These are phyloP conservation scores for Octonoba sinensis DNA, from an alignment of 2,888 invertebrate species.

Conservation along the genomic window DNA sequence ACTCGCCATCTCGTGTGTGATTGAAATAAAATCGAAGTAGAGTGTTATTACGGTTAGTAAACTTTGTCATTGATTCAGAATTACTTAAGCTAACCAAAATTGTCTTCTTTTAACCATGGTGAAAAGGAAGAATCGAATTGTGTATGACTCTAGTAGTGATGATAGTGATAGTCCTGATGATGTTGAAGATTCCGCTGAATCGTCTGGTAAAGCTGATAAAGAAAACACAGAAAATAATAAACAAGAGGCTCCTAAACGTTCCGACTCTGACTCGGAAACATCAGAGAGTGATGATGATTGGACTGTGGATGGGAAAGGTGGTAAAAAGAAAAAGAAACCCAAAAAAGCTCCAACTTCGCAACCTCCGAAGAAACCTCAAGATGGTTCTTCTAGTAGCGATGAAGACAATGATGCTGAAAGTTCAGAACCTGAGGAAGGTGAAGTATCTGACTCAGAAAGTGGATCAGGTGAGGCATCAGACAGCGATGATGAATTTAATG, in stretches of 20 bases:
- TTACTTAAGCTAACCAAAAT: no score
- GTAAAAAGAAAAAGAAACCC: constrained; percentile 54
- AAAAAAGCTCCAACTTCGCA: constrained; percentile 33
- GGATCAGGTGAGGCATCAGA: constrained; percentile 64
- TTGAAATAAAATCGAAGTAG: no score
- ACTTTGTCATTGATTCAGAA: no score
- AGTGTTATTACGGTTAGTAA: no score
- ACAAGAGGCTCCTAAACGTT: constrained; percentile 30
- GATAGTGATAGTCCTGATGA: constrained; percentile 61
- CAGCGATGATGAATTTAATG: constrained; percentile 83
- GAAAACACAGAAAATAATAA: constrained; percentile 53
- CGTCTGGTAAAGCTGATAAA: constrained; percentile 48
- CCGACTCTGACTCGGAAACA: constrained; percentile 62
- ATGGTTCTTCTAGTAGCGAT: constrained; percentile 23
- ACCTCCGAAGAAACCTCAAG: constrained; percentile 25
- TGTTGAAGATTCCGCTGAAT: constrained; percentile 32
- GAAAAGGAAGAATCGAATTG: constrained; percentile 61
- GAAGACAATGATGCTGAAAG: constrained; percentile 62
- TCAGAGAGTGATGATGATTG: constrained; percentile 65
- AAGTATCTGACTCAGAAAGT: constrained; percentile 64
- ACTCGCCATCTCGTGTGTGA: no score
- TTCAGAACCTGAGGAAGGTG: constrained; percentile 65
- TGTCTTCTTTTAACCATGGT: constrained; percentile 37
- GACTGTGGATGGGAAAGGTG: constrained; percentile 63
- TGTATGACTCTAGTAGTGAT: constrained; percentile 63